A percentile compares a stretch with the other conserved stretches of the same genome.
These are phyloP conservation scores for Microplitis demolitor DNA, from an alignment of 1,140 invertebrate genomes.

Conservation along the genomic window DNA sequence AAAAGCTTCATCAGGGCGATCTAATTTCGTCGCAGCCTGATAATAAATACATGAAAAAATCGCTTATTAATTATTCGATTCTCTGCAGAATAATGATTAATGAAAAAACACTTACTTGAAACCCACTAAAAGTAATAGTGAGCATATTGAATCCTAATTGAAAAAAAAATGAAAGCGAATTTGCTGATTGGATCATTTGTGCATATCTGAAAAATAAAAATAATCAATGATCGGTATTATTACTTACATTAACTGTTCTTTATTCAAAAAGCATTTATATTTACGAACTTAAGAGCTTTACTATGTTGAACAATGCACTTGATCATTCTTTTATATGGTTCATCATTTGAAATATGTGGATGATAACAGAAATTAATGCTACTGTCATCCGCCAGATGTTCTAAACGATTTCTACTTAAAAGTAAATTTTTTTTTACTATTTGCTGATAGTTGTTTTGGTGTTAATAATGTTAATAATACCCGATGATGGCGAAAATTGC, in stretches of 20 bases:
- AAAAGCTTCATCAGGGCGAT: slow-evolving; percentile 21
- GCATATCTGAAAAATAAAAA: slow-evolving; percentile 30
- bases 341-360: slow-evolving; percentile 20
- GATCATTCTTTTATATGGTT: slow-evolving; percentile 20
- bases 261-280: neutral
- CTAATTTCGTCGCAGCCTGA: slow-evolving; percentile 36
- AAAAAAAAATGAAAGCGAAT: slow-evolving; percentile 37
- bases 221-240: neutral
- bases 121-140: slow-evolving; percentile 30
- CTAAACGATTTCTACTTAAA: slow-evolving; percentile 32
- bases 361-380: slow-evolving; percentile 25
- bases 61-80: neutral
- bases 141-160: slow-evolving; percentile 35
- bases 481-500: slow-evolving; percentile 39
- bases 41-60: neutral
- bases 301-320: slow-evolving; percentile 33
- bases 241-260: no score
- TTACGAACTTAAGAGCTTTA: slow-evolving; percentile 40
- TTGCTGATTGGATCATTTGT: slow-evolving; percentile 29
- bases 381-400: slow-evolving; percentile 23
- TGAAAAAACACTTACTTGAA: slow-evolving; percentile 33
- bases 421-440: neutral
- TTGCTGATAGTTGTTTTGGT: no score
- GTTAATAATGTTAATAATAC: slow-evolving; percentile 24
- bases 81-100: neutral